Base-by-base conservation (phyloP, 2,888 invertebrate genomes). In the Bellardia pandia region DNA sequence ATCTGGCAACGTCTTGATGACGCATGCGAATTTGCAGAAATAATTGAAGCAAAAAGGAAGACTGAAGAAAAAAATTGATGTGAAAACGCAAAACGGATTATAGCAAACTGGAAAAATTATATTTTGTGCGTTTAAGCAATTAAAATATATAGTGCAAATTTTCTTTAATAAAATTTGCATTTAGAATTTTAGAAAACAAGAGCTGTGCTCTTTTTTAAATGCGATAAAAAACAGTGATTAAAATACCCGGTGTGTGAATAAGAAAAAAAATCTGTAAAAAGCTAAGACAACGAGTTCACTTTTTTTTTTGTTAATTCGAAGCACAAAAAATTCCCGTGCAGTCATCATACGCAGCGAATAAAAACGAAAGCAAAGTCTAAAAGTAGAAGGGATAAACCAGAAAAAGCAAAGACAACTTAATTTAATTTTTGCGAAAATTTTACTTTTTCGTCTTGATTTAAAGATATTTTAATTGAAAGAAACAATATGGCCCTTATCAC, bases 351-450 rank as follows among this genome's bases (percentile, higher is more conserved):
- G 75, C 72, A 75, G 82, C 82, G 77, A 86, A 88, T 0, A 93
- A 93, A 88, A 92, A 92, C 71, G 91, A 92, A 3, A 77, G 93
- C 48, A 92, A 93, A 30, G 91, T 91, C 3, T 91, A 92, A 85
- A 90, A 91, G 23, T 83, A 87, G 0, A 45, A 80, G 16, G 33
- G 16, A 53, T 48, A 66, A 74, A 71, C 62, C 16, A 68, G 58
- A 60, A 75, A 80, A 74, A 40, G 23, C 60, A 66, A 75, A 64
- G 56, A 75, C 74, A 71, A 68, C 71, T 87, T 78, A 85, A 85
- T 85, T 87, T 77, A 85, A 85, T 85, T 69, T 75, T 85, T 85
- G 81, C 77, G 81, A 56, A 86, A 89, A 88, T 88, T 88, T 78
- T 9, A 48, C 0, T 76, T 74, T 60, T 79, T 80, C 40, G 40